These are phyloP conservation scores for Corvus hawaiiensis DNA, from an alignment of 2,113 vertebrate genomes.

Conservation along the genomic window DNA sequence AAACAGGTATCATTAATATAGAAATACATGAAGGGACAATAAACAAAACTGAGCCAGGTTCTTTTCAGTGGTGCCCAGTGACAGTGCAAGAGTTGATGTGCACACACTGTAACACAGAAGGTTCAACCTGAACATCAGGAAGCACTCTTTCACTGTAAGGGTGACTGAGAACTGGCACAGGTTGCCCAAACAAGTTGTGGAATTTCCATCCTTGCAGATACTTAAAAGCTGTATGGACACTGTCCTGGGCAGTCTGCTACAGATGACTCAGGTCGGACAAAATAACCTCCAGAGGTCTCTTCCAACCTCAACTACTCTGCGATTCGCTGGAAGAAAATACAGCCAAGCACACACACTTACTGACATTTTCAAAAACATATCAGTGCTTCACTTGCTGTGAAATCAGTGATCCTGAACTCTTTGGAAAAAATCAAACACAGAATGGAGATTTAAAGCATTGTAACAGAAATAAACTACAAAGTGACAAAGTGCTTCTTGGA, in stretches of 20 bases:
- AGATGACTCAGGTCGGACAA: not conserved
- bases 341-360: not conserved
- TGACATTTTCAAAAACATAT: not conserved
- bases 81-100: rapidly evolving
- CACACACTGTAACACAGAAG: not conserved
- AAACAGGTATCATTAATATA: not conserved
- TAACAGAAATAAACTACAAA: not conserved
- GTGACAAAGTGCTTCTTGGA: not conserved
- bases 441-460: not conserved
- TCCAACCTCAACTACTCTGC: not conserved
- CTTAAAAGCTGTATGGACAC: not conserved
- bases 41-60: not conserved
- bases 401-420: not conserved
- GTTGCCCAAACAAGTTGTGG: not conserved
- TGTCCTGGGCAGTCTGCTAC: not conserved
- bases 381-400: not conserved
- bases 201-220: not conserved
- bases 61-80: not conserved
- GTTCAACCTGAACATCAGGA: not conserved
- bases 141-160: not conserved
- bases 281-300: not conserved
- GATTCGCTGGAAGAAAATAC: not conserved
- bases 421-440: not conserved
- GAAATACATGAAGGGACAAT: not conserved
- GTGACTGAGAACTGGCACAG: not conserved